Evolutionary conservation across 2,888 invertebrate species (phyloP).

Genomic region (Drosophila pseudotalamancana): DNA sequence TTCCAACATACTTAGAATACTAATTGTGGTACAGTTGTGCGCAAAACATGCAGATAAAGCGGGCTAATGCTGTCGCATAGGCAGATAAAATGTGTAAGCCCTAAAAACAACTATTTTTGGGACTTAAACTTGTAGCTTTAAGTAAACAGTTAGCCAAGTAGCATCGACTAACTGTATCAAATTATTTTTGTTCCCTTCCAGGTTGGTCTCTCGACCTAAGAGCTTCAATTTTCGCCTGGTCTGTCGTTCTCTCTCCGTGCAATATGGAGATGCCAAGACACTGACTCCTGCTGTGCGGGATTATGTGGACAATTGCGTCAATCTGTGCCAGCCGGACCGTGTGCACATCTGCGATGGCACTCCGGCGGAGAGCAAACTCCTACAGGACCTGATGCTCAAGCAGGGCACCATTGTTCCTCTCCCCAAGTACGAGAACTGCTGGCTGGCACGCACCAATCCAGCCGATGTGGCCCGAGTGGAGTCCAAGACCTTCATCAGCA

Average conservation of each 20-base stretch:
- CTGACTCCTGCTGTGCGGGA: slow-evolving; percentile 85
- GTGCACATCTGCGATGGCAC: slow-evolving; percentile 97
- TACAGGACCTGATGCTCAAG: slow-evolving; percentile 90
- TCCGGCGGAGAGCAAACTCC: slow-evolving; percentile 90
- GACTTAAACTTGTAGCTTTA: background rate
- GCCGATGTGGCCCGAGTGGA: slow-evolving; percentile 99
- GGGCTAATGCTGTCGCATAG: background rate
- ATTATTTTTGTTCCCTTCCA: slow-evolving; percentile 2
- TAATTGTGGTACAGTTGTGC: slow-evolving; percentile 70
- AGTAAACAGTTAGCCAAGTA: slow-evolving; percentile 3
- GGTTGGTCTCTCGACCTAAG: slow-evolving; percentile 33
- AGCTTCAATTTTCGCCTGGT: slow-evolving; percentile 60
- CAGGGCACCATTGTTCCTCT: slow-evolving; percentile 92
- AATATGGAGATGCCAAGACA: slow-evolving; percentile 84
- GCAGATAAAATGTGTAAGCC: background rate
- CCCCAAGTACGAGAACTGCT: slow-evolving; percentile 96
- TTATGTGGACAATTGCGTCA: slow-evolving; percentile 91
- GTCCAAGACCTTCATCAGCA: slow-evolving; percentile 97
- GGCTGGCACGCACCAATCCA: slow-evolving; percentile 97
- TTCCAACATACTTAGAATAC: slow-evolving; percentile 69
- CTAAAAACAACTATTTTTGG: background rate
- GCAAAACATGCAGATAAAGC: slow-evolving; percentile 16
- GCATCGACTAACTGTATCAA: background rate
- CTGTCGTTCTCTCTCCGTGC: slow-evolving; percentile 66
- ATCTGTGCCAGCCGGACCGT: slow-evolving; percentile 93